A percentile compares a stretch with the other conserved stretches of the same genome.
Evolutionary conservation across 2,797 vertebrate genomes (phyloP).

Genomic region (Silurus aristotelis): DNA sequence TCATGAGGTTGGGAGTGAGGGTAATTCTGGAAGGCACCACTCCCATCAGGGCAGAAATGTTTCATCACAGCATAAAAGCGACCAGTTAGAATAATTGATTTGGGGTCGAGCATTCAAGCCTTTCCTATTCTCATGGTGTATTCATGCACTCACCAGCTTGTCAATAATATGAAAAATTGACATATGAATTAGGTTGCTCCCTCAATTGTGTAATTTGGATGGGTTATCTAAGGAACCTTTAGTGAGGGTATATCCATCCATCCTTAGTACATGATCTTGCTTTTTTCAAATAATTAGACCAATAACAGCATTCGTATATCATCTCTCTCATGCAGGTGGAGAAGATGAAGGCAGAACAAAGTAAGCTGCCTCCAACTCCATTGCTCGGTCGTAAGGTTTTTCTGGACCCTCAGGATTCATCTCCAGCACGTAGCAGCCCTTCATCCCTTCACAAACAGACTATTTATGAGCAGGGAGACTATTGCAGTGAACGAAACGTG

Average conservation of each 20-base stretch:
- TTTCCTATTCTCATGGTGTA: not conserved
- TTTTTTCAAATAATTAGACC: not conserved
- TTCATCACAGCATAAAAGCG: too few species aligned
- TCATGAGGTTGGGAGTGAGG: not conserved
- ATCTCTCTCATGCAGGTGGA: constrained; percentile 77
- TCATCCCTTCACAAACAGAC: constrained; percentile 77
- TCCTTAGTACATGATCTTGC: not conserved
- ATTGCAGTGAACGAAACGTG: constrained; percentile 65
- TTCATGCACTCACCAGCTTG: not conserved
- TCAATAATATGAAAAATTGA: not conserved
- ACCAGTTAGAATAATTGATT: not conserved
- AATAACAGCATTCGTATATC: not conserved
- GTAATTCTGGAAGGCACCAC: not conserved
- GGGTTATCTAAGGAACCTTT: not conserved
- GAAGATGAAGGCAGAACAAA: constrained; percentile 87
- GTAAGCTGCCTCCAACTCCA: constrained; percentile 86
- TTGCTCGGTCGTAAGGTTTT: constrained; percentile 89
- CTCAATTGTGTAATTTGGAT: not conserved
- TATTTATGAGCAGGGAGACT: constrained; percentile 79
- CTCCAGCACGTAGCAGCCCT: constrained; percentile 61
- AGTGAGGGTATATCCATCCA: too few species aligned
- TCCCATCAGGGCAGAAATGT: not conserved
- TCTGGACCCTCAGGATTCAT: constrained; percentile 79
- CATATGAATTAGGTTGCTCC: not conserved
- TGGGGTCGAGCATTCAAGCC: not conserved